Evolutionary conservation across 2,888 invertebrate species (phyloP).

Genomic region (Epirrita christyi): DNA sequence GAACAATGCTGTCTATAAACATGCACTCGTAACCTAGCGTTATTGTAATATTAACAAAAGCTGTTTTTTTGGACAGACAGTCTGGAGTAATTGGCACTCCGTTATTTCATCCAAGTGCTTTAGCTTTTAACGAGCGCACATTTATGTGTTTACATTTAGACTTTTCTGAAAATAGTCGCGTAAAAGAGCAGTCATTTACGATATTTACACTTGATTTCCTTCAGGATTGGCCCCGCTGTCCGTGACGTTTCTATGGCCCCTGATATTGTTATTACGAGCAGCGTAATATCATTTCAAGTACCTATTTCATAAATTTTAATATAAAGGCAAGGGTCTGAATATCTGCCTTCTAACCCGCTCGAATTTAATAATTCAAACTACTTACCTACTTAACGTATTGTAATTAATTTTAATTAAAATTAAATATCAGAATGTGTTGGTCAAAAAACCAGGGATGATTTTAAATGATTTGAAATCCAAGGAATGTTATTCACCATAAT

Average conservation of each 20-base stretch:
- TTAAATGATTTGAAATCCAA: no score
- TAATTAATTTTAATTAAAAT: no score
- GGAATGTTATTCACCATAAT: no score
- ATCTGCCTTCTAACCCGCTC: neutral
- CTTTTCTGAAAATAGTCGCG: slow-evolving; percentile 47
- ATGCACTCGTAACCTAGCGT: no score
- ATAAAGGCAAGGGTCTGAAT: neutral
- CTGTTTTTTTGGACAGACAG: slow-evolving; percentile 31
- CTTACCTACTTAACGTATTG: no score
- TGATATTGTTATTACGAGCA: slow-evolving; percentile 30
- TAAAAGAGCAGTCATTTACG: slow-evolving; percentile 41
- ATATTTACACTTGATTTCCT: slow-evolving; percentile 45
- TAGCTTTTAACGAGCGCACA: slow-evolving; percentile 45
- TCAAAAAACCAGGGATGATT: no score
- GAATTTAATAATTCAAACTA: neutral
- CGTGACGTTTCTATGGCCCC: slow-evolving; percentile 22
- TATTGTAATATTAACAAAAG: slow-evolving; percentile 17
- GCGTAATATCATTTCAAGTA: slow-evolving; percentile 7
- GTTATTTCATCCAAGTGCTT: slow-evolving; percentile 41
- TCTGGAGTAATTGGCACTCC: slow-evolving; percentile 40
- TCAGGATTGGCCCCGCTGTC: slow-evolving; percentile 14
- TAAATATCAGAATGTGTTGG: no score
- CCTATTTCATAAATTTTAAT: slow-evolving; percentile 2
- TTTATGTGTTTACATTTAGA: slow-evolving; percentile 52
- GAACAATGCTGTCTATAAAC: neutral